Percentiles rank a stretch among this genome's conserved stretches.
phyloP scores from a whole-genome alignment of 2,797 vertebrate species.

The Cyprinella venusta region DNA sequence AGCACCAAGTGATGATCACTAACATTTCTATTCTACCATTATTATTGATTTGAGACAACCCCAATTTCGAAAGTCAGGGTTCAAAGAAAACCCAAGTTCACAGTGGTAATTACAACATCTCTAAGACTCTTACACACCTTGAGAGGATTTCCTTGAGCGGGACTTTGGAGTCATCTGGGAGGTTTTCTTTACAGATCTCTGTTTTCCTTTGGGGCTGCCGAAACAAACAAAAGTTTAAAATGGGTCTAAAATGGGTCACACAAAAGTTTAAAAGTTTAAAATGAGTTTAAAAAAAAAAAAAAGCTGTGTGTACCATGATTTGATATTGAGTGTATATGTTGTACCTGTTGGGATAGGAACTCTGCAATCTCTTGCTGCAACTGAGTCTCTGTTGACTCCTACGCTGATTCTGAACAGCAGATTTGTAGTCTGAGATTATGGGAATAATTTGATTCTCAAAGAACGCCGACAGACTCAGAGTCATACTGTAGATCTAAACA shows the following conservation, averaged over 20 bases:
- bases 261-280: slow-evolving; percentile 34
- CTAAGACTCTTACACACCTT: slow-evolving; percentile 70
- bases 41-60: background rate
- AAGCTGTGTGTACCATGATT: background rate
- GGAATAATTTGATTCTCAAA: slow-evolving; percentile 93
- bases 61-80: background rate
- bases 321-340: background rate
- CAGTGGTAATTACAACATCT: background rate
- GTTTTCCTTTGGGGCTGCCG: slow-evolving; percentile 88
- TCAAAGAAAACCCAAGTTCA: background rate
- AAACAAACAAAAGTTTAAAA: slow-evolving; percentile 42
- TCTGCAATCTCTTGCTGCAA: slow-evolving; percentile 83
- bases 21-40: background rate
- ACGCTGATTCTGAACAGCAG: slow-evolving; percentile 88
- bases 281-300: background rate
- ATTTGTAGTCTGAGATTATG: slow-evolving; percentile 93
- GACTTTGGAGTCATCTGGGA: slow-evolving; percentile 82
- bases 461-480: slow-evolving; percentile 92
- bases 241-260: background rate
- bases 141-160: slow-evolving; percentile 82
- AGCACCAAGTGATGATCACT: background rate
- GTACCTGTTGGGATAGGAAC: slow-evolving; percentile 46
- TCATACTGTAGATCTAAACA: slow-evolving; percentile 95
- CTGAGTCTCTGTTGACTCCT: slow-evolving; percentile 81
- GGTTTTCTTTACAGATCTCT: slow-evolving; percentile 88